These are phyloP conservation scores for Sepiola atlantica DNA, from an alignment of 2,888 invertebrate species.

Conservation along the genomic window DNA sequence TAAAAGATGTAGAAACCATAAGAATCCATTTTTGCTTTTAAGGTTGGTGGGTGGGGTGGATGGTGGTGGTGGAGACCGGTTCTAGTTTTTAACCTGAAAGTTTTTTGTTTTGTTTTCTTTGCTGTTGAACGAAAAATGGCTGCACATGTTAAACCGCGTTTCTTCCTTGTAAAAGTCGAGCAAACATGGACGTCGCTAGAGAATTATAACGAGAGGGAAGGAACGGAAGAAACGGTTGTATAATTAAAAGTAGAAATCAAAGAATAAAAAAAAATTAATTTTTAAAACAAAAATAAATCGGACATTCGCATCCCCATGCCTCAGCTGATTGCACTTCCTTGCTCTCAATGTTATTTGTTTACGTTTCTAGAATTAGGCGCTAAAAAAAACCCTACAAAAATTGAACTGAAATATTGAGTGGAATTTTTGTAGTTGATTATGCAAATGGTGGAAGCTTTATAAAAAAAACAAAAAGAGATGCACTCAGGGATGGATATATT, in stretches of 20 bases:
- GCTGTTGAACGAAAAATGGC: too few species aligned
- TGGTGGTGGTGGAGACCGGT: too few species aligned
- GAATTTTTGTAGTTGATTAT: background rate
- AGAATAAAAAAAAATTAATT: background rate
- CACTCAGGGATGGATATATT: background rate
- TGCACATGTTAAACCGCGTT: too few species aligned
- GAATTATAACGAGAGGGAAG: background rate
- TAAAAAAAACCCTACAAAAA: background rate
- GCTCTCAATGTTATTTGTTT: background rate
- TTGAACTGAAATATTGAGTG: background rate
- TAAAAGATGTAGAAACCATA: too few species aligned
- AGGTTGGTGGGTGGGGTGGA: too few species aligned
- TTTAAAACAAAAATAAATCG: background rate
- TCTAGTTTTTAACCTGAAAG: too few species aligned
- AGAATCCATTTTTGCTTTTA: too few species aligned
- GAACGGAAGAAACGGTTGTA: background rate
- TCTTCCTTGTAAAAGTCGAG: too few species aligned
- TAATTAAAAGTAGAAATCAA: background rate
- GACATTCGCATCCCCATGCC: background rate
- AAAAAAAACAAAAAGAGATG: background rate
- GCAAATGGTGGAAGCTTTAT: background rate
- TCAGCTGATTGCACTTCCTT: background rate
- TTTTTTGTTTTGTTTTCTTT: too few species aligned
- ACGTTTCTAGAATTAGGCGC: background rate
- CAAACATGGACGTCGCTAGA: too few species aligned